phyloP scores from a whole-genome alignment of 2,113 vertebrate genomes.

The Solea senegalensis region DNA sequence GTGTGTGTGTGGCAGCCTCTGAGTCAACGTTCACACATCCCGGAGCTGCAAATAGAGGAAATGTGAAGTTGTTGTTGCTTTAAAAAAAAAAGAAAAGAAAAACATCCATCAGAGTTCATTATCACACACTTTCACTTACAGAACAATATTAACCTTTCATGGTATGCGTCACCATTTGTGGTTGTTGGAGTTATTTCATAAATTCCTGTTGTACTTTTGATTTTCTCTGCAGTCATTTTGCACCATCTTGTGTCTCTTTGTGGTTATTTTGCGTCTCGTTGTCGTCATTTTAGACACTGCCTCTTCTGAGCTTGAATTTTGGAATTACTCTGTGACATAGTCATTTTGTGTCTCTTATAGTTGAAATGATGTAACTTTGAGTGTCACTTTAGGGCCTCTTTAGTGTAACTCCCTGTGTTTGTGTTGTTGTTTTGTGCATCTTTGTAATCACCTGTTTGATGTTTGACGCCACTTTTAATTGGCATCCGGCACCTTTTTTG shows the following conservation, averaged over 20 bases:
- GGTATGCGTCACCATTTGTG: no score
- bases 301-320: no score
- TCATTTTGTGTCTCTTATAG: background rate
- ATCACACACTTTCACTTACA: background rate
- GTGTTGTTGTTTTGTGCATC: background rate
- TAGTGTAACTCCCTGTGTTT: background rate
- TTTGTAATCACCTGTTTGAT: background rate
- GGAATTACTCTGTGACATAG: background rate
- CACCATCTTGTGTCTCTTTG: background rate
- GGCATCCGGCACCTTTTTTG: background rate
- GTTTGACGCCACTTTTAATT: background rate
- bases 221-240: background rate
- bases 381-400: no score
- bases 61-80: slow-evolving; percentile 8
- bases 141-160: background rate
- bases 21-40: slow-evolving; percentile 8
- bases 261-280: background rate
- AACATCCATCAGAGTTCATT: no score
- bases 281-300: background rate
- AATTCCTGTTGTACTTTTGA: background rate
- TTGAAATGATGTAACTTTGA: no score
- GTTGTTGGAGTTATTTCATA: no score
- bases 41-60: slow-evolving; percentile 54
- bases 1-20: background rate
- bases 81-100: background rate